phyloP scores from a whole-genome alignment of 30 jellyfish, hydroid and myxozoan species.

The Aurelia aurita region DNA sequence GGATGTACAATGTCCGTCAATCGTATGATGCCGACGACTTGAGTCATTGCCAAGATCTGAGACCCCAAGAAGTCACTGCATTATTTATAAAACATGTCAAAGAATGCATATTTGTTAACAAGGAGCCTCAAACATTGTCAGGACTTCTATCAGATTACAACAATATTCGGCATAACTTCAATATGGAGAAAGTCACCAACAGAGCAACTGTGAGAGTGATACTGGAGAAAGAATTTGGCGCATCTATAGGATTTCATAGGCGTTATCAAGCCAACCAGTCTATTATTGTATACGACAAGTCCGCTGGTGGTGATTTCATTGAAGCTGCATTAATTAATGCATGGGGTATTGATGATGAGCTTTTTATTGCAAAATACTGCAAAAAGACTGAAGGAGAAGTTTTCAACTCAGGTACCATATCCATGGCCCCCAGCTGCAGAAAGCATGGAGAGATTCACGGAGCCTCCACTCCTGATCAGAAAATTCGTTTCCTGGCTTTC shows the following conservation, averaged over 20 bases:
- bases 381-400: background rate
- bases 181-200: no score
- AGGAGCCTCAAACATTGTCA: no score
- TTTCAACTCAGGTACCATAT: background rate
- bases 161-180: no score
- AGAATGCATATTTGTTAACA: no score
- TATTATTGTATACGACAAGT: constrained; percentile 12
- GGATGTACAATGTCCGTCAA: no score
- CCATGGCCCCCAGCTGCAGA: constrained; percentile 4
- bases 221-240: constrained; percentile 14
- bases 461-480: no score
- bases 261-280: constrained; percentile 2
- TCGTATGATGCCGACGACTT: no score
- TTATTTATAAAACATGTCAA: no score
- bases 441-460: background rate
- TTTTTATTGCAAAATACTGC: background rate
- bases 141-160: no score
- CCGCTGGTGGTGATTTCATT: constrained; percentile 10
- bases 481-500: no score
- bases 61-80: no score
- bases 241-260: constrained; percentile 14
- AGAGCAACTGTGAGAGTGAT: constrained; percentile 14
- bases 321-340: constrained; percentile 37
- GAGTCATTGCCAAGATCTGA: no score
- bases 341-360: constrained; percentile 35